Conservation (phyloP, 2,113 vertebrate genomes). For the Leucosticte australis region DNA sequence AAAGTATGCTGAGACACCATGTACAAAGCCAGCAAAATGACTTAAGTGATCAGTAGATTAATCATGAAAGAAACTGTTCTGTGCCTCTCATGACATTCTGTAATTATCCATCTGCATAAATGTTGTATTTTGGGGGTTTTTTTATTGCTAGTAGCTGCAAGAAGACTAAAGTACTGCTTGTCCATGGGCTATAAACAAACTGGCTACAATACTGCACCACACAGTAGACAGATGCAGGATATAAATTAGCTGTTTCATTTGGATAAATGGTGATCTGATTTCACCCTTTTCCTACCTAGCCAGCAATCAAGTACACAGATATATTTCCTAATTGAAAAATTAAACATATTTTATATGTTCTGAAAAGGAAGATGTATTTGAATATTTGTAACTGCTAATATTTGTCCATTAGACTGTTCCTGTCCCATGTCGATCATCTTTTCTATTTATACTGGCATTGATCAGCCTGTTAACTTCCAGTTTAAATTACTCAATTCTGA, state of each 20-base stretch:
- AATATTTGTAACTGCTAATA: slow-evolving; percentile 29
- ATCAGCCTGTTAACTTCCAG: slow-evolving; percentile 81
- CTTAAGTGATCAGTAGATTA: not conserved
- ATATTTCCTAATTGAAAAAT: slow-evolving; percentile 21
- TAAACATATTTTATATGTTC: not conserved
- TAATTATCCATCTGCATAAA: not conserved
- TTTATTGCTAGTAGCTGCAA: not conserved
- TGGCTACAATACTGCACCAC: not conserved
- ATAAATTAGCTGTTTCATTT: not conserved
- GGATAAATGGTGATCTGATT: not conserved
- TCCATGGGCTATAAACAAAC: not conserved
- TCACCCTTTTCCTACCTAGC: not conserved
- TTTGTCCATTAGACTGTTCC: slow-evolving; percentile 46
- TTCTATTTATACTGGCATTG: slow-evolving; percentile 84
- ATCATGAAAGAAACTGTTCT: not conserved
- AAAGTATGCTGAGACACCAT: not conserved
- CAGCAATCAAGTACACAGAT: slow-evolving; percentile 4
- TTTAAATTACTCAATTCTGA: slow-evolving; percentile 84
- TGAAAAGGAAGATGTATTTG: slow-evolving; percentile 23
- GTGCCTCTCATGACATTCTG: not conserved
- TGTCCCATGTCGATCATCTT: slow-evolving; percentile 47
- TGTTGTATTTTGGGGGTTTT: not conserved
- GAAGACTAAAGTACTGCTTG: not conserved
- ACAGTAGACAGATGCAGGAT: not conserved
- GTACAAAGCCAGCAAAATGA: not conserved